Conservation (phyloP, 2,797 vertebrate genomes). For the Poeciliopsis turneri region DNA sequence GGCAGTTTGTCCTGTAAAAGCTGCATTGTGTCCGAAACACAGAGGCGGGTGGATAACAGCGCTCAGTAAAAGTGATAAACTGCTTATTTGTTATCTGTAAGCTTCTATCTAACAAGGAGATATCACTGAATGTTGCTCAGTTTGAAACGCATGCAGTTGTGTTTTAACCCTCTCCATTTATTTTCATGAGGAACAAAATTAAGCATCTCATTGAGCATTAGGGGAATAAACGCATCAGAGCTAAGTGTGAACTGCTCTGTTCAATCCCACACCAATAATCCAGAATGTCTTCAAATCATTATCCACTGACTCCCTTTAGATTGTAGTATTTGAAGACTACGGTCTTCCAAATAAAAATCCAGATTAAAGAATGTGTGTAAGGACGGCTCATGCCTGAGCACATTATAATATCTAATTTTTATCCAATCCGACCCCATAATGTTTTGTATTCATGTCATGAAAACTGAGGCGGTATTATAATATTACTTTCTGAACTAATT, state of each 20-base stretch:
- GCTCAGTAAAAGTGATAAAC: constrained; percentile 2
- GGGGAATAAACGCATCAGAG: constrained; percentile 62
- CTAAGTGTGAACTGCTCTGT: constrained; percentile 50
- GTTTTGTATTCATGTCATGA: constrained; percentile 47
- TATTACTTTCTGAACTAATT: constrained; percentile 64
- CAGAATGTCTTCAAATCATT: constrained; percentile 59
- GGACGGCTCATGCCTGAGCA: constrained; percentile 3
- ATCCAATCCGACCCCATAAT: constrained; percentile 49
- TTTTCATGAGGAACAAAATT: constrained; percentile 13
- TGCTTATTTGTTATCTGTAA: not conserved
- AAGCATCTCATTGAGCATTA: constrained; percentile 30
- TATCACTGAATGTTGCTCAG: not conserved
- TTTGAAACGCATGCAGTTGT: constrained; percentile 16
- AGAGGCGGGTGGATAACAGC: constrained; percentile 15
- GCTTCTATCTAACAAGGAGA: not conserved
- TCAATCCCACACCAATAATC: constrained; percentile 65
- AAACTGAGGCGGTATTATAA: constrained; percentile 48
- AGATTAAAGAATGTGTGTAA: constrained; percentile 9
- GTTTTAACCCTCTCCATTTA: not conserved
- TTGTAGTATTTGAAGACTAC: constrained; percentile 38
- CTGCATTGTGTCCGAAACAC: constrained; percentile 15
- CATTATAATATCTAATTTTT: constrained; percentile 40
- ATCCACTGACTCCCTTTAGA: constrained; percentile 51
- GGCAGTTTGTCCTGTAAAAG: constrained; percentile 24
- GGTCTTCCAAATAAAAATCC: constrained; percentile 29